phyloP scores from a whole-genome alignment of 2,888 invertebrate species.

The Dynastes maya region DNA sequence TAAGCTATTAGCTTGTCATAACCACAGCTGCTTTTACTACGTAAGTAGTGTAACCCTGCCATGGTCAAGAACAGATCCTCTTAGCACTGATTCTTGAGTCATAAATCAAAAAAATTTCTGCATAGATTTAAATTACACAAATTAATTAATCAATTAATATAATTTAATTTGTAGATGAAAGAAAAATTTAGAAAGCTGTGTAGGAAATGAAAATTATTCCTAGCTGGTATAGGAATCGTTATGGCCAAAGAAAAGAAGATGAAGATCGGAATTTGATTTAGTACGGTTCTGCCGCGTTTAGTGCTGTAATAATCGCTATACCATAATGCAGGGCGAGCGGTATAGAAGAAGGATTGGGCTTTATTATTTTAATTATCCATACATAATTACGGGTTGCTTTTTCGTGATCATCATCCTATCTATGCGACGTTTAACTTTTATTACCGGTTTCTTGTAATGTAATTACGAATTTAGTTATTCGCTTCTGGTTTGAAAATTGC shows the following conservation, averaged over 20 bases:
- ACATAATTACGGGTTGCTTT: slow-evolving; percentile 8
- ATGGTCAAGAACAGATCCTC: no score
- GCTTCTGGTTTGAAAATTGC: neutral
- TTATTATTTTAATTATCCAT: slow-evolving; percentile 34
- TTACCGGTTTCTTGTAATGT: slow-evolving; percentile 2
- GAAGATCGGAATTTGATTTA: neutral
- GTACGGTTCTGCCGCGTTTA: neutral
- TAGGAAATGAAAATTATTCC: neutral
- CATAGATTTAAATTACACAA: neutral
- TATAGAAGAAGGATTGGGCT: slow-evolving; percentile 1
- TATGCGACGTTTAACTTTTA: neutral
- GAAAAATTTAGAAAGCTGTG: neutral
- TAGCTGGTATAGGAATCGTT: no score
- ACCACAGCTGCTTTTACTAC: no score
- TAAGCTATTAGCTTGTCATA: no score
- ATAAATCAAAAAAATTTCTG: no score
- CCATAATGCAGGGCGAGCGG: neutral
- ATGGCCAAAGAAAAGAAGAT: no score
- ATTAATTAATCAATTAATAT: neutral
- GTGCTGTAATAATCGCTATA: neutral
- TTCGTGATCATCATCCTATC: neutral
- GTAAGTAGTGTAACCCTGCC: no score
- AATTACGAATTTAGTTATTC: slow-evolving; percentile 17
- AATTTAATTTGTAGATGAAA: neutral
- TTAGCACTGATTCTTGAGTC: no score